phyloP scores from a whole-genome alignment of 2,797 vertebrate genomes.

The Gymnoscopelus microlampas region DNA sequence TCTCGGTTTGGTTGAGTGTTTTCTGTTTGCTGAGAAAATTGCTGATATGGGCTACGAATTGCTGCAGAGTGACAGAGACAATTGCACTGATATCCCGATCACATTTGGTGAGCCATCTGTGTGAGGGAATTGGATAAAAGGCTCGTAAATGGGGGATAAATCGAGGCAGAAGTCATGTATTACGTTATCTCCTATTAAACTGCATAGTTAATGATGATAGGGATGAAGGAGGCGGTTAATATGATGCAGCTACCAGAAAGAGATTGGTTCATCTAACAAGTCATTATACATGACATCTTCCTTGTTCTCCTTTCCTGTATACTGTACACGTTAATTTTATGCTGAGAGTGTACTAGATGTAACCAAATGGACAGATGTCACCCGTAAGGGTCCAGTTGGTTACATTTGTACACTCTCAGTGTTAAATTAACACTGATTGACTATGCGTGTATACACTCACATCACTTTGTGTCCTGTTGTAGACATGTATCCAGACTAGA shows the following conservation, averaged over 20 bases:
- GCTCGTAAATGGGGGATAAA: slow-evolving; percentile 64
- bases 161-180: slow-evolving; percentile 41
- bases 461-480: no score
- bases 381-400: no score
- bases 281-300: slow-evolving; percentile 27
- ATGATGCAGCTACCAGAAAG: slow-evolving; percentile 14
- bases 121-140: slow-evolving; percentile 59
- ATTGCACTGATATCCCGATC: slow-evolving; percentile 58
- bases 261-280: slow-evolving; percentile 19
- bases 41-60: slow-evolving; percentile 60
- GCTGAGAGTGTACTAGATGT: neutral
- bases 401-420: no score
- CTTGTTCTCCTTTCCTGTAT: neutral
- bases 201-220: slow-evolving; percentile 33
- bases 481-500: no score
- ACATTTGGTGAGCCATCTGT: slow-evolving; percentile 66
- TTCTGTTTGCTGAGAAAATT: slow-evolving; percentile 65
- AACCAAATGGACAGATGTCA: no score
- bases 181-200: slow-evolving; percentile 40
- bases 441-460: no score
- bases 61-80: slow-evolving; percentile 57
- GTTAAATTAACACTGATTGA: no score
- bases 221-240: slow-evolving; percentile 28
- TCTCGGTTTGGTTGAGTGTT: slow-evolving; percentile 51
- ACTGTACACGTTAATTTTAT: no score